These are phyloP conservation scores for Heterotilapia buettikoferi DNA, from an alignment of 2,113 vertebrate species.

Conservation along the genomic window DNA sequence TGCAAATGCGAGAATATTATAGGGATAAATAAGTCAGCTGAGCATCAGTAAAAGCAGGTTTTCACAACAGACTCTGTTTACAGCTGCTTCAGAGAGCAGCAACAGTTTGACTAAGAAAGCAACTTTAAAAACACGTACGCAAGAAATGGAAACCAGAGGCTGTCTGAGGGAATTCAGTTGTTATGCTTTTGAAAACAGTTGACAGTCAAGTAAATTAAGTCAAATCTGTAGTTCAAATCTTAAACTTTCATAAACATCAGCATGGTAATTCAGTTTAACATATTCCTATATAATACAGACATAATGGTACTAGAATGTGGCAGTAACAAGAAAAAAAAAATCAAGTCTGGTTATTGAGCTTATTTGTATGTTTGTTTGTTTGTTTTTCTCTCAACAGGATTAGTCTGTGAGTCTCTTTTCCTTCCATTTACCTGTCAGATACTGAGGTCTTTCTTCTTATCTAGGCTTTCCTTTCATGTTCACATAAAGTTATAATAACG, in stretches of 20 bases:
- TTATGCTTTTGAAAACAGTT: not conserved
- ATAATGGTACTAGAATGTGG: not conserved
- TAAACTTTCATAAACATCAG: not conserved
- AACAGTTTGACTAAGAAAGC: not conserved
- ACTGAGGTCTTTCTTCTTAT: not conserved
- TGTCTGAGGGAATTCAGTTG: not conserved
- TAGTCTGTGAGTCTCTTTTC: not conserved
- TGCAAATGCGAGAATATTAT: not conserved
- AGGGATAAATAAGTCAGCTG: not conserved
- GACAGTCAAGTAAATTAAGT: not conserved
- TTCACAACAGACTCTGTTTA: not conserved
- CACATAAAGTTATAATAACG: not conserved
- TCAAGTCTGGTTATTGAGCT: not conserved
- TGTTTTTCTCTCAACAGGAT: not conserved
- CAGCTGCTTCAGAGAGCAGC: not conserved
- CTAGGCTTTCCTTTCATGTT: not conserved
- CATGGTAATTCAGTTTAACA: not conserved
- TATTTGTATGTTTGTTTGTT: not conserved
- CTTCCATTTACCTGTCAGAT: not conserved
- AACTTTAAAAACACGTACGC: not conserved
- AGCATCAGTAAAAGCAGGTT: not conserved
- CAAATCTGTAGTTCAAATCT: not conserved
- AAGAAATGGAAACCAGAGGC: not conserved
- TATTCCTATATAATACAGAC: not conserved
- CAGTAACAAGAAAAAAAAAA: not conserved